Base-by-base conservation (phyloP, 2,113 vertebrate species). In the Heterotilapia buettikoferi region DNA sequence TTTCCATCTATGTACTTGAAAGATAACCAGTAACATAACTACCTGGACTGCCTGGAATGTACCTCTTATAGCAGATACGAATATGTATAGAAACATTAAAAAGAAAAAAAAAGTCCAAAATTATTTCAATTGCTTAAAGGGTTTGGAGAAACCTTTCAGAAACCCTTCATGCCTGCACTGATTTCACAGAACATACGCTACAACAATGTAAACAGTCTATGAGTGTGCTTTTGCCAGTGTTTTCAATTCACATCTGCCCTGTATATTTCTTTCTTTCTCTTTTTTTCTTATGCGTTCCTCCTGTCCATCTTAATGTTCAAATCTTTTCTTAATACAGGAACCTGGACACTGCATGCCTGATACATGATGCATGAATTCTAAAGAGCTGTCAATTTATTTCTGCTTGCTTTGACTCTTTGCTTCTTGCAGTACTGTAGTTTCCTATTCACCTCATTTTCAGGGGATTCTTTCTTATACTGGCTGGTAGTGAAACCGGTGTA, bases 251-350 rank as follows among this genome's bases (percentile, higher is more conserved):
- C 4, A 2, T 66, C 31, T 66, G 18, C 31, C 59, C 61, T 3
- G 10, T 36, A 66, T 66, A 66, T 66, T 66, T 12, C 31, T 66
- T 36, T 66, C 61, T 24, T 14, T 24, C 12, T 71, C 12, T 43
- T 40, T 71, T 31, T 14, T 24, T 0, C 61, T 3, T 38, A 7
- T 21, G n/a, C 0, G 0, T 43, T 40, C 66, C n/a, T 71, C 36
- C n/a, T 0, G 3, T 0, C 7, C 36, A 26, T 71, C 38, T 45
- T 43, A 26, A 71, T 0, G 8, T 45, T 24, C 13, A 43, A 24
- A 73, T 45, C n/a, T 45, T 73, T 45, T 45, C 66, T 24, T 21
- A 43, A 73, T 26, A 73, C n/a, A 43, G n/a, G 13, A 43, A 43
- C 8, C 2, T 16, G 38, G 66, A 43, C 1, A 43, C 40, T 26